Evolutionary conservation across 37 sponge, comb jelly and placozoan species (phyloP).

Genomic region (Cliona cf. orientalis): DNA sequence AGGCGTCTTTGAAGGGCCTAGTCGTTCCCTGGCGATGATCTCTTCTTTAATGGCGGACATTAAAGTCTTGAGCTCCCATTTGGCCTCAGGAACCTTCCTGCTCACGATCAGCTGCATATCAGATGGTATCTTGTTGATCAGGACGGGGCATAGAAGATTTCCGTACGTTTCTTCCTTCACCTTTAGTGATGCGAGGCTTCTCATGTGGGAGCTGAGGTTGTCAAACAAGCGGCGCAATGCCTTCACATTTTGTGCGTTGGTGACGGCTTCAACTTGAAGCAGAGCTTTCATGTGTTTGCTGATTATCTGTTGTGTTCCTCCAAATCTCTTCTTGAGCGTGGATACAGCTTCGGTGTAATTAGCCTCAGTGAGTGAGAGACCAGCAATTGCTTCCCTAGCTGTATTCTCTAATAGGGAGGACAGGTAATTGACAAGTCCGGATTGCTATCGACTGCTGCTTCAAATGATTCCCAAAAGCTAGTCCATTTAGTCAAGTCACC

Average conservation of each 20-base stretch:
- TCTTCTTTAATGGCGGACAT: conserved; percentile 46
- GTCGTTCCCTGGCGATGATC: conserved; percentile 33
- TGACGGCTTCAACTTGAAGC: conserved; percentile 37
- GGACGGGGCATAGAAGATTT: conserved; percentile 24
- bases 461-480: conserved; percentile 40
- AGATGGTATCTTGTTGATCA: conserved; percentile 52
- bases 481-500: conserved; percentile 48
- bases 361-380: conserved; percentile 32
- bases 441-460: conserved; percentile 28
- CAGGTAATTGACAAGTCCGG: conserved; percentile 30
- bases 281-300: conserved; percentile 51
- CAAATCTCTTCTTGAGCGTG: conserved; percentile 43
- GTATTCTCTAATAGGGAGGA: conserved; percentile 20
- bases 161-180: conserved; percentile 20
- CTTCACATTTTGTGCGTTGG: conserved; percentile 30
- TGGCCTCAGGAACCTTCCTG: conserved; percentile 32
- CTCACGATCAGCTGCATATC: conserved; percentile 38
- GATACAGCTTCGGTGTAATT: conserved; percentile 28
- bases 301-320: conserved; percentile 32
- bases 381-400: conserved; percentile 38
- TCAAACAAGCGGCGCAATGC: conserved; percentile 36
- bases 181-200: conserved; percentile 28
- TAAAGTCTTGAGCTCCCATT: conserved; percentile 28
- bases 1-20: neutral
- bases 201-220: conserved; percentile 28